Evolutionary conservation across 2,113 vertebrate species (phyloP), one percentile per base, ranked within the genome.

Genomic region (Apodemus speciosus): DNA sequence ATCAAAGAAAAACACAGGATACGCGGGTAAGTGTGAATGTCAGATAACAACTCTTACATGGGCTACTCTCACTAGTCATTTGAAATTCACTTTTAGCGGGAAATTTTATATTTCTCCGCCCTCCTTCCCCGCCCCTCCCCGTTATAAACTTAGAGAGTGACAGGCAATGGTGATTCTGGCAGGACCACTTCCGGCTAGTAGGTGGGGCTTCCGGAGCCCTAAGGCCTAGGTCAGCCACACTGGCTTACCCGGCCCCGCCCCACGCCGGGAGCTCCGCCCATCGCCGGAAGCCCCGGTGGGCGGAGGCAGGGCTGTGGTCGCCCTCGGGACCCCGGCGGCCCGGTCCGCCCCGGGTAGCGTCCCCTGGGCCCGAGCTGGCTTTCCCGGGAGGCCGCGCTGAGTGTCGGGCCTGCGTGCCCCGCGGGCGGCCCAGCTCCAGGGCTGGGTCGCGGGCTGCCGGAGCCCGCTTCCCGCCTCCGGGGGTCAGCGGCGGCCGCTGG

Each of bases 121-220:
- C 49, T 16, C 25, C 25, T 25, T 10, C 25, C n/a, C n/a, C n/a
- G n/a, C n/a, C n/a, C 27, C 62, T 5, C 38, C 49, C 49, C 2
- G 27, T 3, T 49, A 30, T 4, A 49, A 16, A 32, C 51, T 23
- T 14, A 80, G 32, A 80, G 40, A 49, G 0, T 16, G 0, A 20
- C 43, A 2, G 21, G 35, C 0, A 2, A 35, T 3, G 5, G 27
- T 0, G 0, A 38, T 7, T 9, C 35, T 9, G 1, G 3, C 2
- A 0, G 8, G 1, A 7, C 8, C 73, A 83, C 85, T 97, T 97
- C 93, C 92, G 88, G 94, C 46, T 25, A 15, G 64, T 49, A 10
- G 43, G 51, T 15, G 14, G 1, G 13, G 43, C n/a, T 10, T 76
- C 40, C 73, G 43, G 73, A 49, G 43, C 43, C 43, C 73, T 0